Evolutionary conservation across 2,888 invertebrate genomes (phyloP).

Genomic region (Nemotelus nigrinus): DNA sequence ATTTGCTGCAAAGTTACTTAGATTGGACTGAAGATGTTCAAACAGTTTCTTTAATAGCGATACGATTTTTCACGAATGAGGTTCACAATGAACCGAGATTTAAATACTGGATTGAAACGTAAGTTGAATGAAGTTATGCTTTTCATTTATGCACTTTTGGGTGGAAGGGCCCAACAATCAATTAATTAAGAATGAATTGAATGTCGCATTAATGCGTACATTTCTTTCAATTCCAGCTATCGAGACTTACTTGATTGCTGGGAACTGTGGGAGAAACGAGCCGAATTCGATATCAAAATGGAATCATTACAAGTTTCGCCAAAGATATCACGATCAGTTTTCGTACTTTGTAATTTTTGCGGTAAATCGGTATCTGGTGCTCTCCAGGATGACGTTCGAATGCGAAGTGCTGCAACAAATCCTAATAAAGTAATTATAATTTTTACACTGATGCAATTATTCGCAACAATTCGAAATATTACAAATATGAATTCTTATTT

Average conservation of each 20-base stretch:
- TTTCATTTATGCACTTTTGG: not conserved
- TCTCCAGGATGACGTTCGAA: constrained; percentile 73
- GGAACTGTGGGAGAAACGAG: constrained; percentile 90
- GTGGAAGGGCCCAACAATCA: not conserved
- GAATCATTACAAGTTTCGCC: constrained; percentile 69
- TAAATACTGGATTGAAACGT: constrained; percentile 78
- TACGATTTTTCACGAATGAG: constrained; percentile 79
- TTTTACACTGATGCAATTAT: not conserved
- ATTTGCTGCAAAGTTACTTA: constrained; percentile 85
- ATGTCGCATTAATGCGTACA: not conserved
- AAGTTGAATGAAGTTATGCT: constrained; percentile 41
- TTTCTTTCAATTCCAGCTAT: constrained; percentile 70
- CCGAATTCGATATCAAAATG: constrained; percentile 86
- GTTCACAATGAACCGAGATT: constrained; percentile 71
- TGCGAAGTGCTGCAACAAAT: constrained; percentile 61
- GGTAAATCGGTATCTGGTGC: constrained; percentile 89
- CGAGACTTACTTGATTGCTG: constrained; percentile 85
- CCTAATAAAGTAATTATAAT: constrained; percentile 57
- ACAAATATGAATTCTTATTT: constrained; percentile 1
- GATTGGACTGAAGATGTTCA: constrained; percentile 91
- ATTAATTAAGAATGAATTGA: not conserved
- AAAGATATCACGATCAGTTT: constrained; percentile 73
- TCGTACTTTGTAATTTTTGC: constrained; percentile 93
- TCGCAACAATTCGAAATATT: too few relatives aligned
- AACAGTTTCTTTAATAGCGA: constrained; percentile 83